Evolutionary conservation across 2,888 invertebrate species (phyloP), one percentile per base, ranked within the genome.

Genomic region (Sinotaia quadrata): DNA sequence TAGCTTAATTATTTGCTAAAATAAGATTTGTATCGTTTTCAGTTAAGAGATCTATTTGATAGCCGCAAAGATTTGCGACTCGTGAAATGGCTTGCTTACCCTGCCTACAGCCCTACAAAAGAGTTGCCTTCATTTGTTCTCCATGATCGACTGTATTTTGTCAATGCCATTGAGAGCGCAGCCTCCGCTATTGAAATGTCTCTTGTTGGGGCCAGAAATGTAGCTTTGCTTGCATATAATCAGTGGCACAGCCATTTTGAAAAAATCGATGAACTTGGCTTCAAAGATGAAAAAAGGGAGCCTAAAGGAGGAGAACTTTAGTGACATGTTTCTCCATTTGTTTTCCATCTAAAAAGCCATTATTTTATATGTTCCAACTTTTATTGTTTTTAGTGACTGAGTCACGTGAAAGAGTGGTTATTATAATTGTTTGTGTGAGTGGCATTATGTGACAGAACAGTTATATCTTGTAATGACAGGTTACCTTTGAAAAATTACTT

Each of bases 161-260:
- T 91, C 0, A 92, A 92, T 87, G 90, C 91, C 5, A 91, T 92
- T 62, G 92, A 93, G 83, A 90, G 91, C 90, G 90, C 91, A 2
- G 92, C 92, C 0, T 92, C 92, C 81, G 92, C 92, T 0, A 92
- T 92, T 91, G 92, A 92, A 87, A 92, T 92, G 91, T 90, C 90
- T 81, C 89, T 89, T 8, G 90, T 92, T 70, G 90, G 90, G 51
- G 92, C 90, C 3, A 89, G 90, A 80, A 93, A 93, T 86, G 90
- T 91, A 33, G 92, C 92, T 12, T 85, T 91, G 60, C 84, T 92
- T 54, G 89, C 90, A 0, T 84, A 88, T 72, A 89, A 90, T 59
- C 81, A 87, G 51, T 86, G 84, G 81, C 72, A 75, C 57, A 79
- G 79, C 18, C 71, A 77, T 36, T 75, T 80, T 57, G 84, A 84